Evolutionary conservation across 2,113 vertebrate species (phyloP), one percentile per base, ranked within the genome.

Genomic region (human): DNA sequence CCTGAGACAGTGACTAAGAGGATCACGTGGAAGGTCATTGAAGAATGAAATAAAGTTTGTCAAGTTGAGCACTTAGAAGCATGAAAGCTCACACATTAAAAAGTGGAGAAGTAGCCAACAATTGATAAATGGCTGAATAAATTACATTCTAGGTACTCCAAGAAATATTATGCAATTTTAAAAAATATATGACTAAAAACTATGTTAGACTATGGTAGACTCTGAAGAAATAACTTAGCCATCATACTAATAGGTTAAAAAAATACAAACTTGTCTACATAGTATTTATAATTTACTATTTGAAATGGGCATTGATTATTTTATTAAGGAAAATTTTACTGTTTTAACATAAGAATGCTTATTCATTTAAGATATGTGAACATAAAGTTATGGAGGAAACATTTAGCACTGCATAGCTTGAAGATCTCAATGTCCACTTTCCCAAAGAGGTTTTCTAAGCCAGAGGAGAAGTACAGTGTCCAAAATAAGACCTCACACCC

Each of bases 401-500:
- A 48, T 52, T 86, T 64, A 83, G 64, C 22, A 66, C 18, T 30
- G 8, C 32, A 35, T 25, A 80, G 8, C 92, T 95, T 97, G 27
- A 93, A 27, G 48, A 93, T 83, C 25, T 94, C 78, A 85, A 35
- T 85, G 59, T 68, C 30, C 13, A 72, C 82, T 91, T 91, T 89
- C 38, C 38, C 85, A 90, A 90, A 97, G 55, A 81, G 12, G 20
- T 85, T 94, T 93, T 30, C 85, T 96, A 84, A 68, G 72, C 23
- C 52, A 94, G 93, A 78, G 50, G 68, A 89, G 72, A 86, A 6
- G 48, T 55, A 25, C 35, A 48, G 40, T 55, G 75, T 85, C 79
- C 66, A 93, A 92, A 97, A 75, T 82, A 96, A 98, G 59, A 90
- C 57, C 64, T 93, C 93, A 75, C 17, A 90, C 72, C 32, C 75